Evolutionary conservation across 2,797 vertebrate genomes (phyloP), one percentile per base, ranked within the genome.

Genomic region (Tinamus major): DNA sequence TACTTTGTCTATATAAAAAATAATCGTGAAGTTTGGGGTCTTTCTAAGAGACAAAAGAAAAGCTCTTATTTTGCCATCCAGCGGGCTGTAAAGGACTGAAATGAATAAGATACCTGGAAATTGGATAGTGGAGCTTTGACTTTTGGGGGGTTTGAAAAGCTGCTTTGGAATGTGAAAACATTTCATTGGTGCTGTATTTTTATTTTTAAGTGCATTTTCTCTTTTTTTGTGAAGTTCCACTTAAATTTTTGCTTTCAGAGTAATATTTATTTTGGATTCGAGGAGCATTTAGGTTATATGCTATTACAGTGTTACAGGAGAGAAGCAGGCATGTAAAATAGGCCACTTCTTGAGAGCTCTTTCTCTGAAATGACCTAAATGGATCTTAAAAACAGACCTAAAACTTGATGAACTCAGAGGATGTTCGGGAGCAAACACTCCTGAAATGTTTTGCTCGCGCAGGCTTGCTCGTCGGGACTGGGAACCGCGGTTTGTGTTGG

Each of bases 341-440:
- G 94, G 70, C 79, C 79, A 93, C 94, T 96, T 87, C 87, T 96
- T 94, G 92, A 95, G 90, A 58, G 51, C 90, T 80, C 90, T 79
- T 94, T 94, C 93, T 97, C 92, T 92, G 71, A 92, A 93, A 90
- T 74, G 91, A 94, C 92, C 93, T 75, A 95, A 96, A 94, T 92
- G 93, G 93, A 96, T 94, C 55, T 87, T 81, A 90, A 90, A 96
- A 95, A 93, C 92, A 94, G 87, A 93, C 85, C 61, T 77, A 14
- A 79, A 84, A 91, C 56, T 71, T 56, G 79, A 33, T 33, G 84
- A 94, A 71, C 35, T 24, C 21, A 3, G 48, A 70, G 90, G 71
- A 93, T 95, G 95, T 94, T 86, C 67, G 89, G 82, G 87, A 71
- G 75, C 79, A 41, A 67, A 13, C 41, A 78, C 48, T 49, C 48